Evolutionary conservation across 2,797 vertebrate species (phyloP), one percentile per base, ranked within the genome.

Genomic region (Merluccius polli): DNA sequence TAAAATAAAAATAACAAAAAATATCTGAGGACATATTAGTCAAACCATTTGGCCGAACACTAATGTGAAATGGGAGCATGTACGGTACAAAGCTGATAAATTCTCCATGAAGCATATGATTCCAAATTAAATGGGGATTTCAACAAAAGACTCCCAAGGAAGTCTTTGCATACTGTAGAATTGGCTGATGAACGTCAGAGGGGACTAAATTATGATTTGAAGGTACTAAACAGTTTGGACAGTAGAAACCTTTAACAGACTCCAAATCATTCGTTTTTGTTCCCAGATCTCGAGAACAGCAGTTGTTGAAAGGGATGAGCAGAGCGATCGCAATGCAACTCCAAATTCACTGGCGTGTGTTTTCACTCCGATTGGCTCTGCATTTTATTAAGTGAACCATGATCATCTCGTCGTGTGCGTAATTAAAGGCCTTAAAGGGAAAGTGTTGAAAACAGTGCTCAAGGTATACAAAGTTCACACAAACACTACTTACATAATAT

Each of bases 401-500:
- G 9, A 36, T 36, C 12, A 44, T 8, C 2, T 3, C 44, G 21
- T 52, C 21, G 1, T 52, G 44, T 18, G 44, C 5, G 13, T 21
- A 18, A 52, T 52, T 52, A 0, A 52, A 52, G 44, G 44, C 16
- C 16, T 52, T 52, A 18, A 44, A 44, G 41, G 41, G 41, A 44
- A 44, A 8, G 36, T 7, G 11, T 38, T 38, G 36, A 7, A 38
- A 38, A 38, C 36, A 38, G 10, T 12, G 11, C 36, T 38, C 36
- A 38, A 38, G 41, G 13, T 18, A 16, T 18, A 33, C 81, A 65
- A 72, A 12, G 38, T 68, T 80, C 3, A 36, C 18, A n/a, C 48
- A 83, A 71, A 78, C 44, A 38, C 9, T 77, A 82, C 97, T 95
- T 94, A 98, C 97, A 73, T 98, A 98, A 91, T 99, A 99, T 0